Conservation (phyloP, 2,888 invertebrate species). For the Cephus spinipes region DNA sequence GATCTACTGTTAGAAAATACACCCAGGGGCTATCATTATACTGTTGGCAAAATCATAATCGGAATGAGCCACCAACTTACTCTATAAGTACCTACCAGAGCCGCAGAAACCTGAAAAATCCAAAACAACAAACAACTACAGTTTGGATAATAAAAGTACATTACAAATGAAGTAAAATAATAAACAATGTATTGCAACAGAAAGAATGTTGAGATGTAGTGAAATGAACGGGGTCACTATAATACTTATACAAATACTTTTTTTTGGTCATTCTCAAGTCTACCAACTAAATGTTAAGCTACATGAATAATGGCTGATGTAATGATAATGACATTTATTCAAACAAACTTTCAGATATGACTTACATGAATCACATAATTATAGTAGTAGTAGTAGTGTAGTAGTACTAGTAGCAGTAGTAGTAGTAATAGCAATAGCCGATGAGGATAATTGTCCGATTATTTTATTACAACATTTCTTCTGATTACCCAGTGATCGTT, state of each 20-base stretch:
- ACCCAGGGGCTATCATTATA: too few species aligned
- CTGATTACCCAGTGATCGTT: neutral
- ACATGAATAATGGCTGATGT: neutral
- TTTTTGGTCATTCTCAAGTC: neutral
- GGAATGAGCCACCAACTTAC: neutral
- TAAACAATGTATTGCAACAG: neutral
- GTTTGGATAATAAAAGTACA: neutral
- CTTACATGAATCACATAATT: neutral
- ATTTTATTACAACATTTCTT: neutral
- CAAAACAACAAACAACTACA: neutral
- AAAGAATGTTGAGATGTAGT: neutral
- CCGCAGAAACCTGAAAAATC: neutral
- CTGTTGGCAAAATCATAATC: too few species aligned
- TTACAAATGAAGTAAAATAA: neutral
- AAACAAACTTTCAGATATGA: neutral
- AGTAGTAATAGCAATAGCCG: neutral
- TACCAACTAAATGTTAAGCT: neutral
- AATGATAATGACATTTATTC: neutral
- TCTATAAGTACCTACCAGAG: neutral
- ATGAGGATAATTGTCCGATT: neutral
- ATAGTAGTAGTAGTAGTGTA: neutral
- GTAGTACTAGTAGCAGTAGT: neutral
- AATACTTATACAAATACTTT: neutral
- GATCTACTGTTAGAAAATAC: too few species aligned
- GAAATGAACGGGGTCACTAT: neutral